Conservation (phyloP, 2,888 invertebrate genomes). For the Brachypalpus laphriformis region DNA sequence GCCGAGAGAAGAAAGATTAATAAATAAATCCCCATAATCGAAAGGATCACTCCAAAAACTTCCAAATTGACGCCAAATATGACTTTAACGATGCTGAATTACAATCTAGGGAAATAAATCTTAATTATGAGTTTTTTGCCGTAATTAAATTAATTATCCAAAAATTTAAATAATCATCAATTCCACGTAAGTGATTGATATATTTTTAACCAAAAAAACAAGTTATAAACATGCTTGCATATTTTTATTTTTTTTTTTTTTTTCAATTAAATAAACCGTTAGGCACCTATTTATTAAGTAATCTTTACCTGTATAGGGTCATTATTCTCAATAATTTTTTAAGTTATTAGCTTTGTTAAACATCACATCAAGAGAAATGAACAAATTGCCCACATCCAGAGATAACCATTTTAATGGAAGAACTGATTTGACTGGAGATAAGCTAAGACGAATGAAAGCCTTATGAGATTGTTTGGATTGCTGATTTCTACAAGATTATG, state of each 20-base stretch:
- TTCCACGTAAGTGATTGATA: not conserved
- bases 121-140: no score
- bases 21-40: no score
- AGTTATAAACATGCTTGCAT: not conserved
- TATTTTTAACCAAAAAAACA: not conserved
- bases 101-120: no score
- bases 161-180: not conserved
- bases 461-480: constrained; percentile 1
- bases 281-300: not conserved
- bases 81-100: no score
- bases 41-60: no score
- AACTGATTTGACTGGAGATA: constrained; percentile 1
- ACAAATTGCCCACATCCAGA: constrained; percentile 16
- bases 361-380: constrained; percentile 1
- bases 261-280: not conserved
- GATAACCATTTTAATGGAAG: constrained; percentile 19
- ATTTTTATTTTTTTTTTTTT: not conserved
- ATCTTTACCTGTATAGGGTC: constrained; percentile 1
- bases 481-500: constrained; percentile 21
- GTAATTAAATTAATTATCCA: not conserved
- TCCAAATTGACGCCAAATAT: no score
- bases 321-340: constrained; percentile 22
- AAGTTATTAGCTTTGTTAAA: not conserved
- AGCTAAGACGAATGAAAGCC: constrained; percentile 7
- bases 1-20: no score